Conservation (phyloP, 2,797 vertebrate species). For the Luscinia luscinia region DNA sequence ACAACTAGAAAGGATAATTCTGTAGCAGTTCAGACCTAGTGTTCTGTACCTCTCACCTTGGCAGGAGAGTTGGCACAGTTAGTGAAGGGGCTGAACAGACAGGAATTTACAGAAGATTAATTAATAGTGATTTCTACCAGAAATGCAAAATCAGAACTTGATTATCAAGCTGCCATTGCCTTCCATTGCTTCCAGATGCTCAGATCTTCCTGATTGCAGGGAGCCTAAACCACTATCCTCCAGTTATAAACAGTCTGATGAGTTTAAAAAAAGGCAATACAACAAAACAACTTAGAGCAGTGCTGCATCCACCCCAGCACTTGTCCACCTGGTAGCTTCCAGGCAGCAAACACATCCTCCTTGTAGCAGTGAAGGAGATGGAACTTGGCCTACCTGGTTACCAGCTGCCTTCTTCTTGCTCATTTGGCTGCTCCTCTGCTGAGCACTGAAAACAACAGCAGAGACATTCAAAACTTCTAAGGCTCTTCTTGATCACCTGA, state of each 20-base stretch:
- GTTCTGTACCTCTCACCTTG: not conserved
- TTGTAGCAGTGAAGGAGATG: not conserved
- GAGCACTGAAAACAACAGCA: slow-evolving; percentile 83
- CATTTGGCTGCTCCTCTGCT: slow-evolving; percentile 95
- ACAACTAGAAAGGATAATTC: not conserved
- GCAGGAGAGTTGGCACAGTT: not conserved
- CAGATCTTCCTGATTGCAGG: not conserved
- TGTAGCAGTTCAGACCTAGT: not conserved
- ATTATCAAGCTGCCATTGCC: not conserved
- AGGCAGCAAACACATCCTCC: not conserved
- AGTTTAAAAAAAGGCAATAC: not conserved
- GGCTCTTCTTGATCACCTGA: not conserved
- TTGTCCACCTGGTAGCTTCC: not conserved
- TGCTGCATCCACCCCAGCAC: slow-evolving; percentile 6
- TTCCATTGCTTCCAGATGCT: not conserved
- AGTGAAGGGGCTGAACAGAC: not conserved
- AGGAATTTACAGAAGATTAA: not conserved
- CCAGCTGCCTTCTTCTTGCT: slow-evolving; percentile 96
- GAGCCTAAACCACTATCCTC: not conserved
- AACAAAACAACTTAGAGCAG: not conserved
- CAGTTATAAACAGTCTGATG: not conserved
- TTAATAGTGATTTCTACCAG: not conserved
- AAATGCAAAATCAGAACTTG: not conserved
- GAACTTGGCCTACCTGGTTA: slow-evolving; percentile 88
- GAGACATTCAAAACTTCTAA: slow-evolving; percentile 29